Conservation (phyloP, 2,888 invertebrate genomes). For the Drosophila anomalata region DNA sequence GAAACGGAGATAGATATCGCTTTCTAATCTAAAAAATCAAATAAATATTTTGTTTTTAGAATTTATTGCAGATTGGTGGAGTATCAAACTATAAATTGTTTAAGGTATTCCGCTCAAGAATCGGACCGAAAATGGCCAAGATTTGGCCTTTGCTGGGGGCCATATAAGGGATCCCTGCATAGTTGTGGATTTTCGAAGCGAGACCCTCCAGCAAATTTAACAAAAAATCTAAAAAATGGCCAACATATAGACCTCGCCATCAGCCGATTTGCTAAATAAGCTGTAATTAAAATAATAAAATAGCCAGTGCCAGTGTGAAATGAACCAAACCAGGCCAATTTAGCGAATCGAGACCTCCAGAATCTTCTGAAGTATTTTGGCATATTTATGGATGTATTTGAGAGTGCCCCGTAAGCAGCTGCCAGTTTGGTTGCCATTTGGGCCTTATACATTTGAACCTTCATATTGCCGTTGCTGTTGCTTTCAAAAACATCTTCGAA, state of each 20-base stretch:
- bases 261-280: slow-evolving; percentile 18
- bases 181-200: too few species aligned
- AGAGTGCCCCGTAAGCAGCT: slow-evolving; percentile 47
- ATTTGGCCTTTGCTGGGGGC: too few species aligned
- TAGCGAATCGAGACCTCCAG: slow-evolving; percentile 31
- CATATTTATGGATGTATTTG: slow-evolving; percentile 59
- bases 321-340: slow-evolving; percentile 51
- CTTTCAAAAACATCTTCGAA: slow-evolving; percentile 9
- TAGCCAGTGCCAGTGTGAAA: slow-evolving; percentile 19
- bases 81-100: too few species aligned
- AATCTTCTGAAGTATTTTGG: slow-evolving; percentile 50
- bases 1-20: too few species aligned
- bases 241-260: background rate
- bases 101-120: too few species aligned
- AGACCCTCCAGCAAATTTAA: background rate
- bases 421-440: slow-evolving; percentile 15
- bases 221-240: slow-evolving; percentile 15
- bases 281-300: slow-evolving; percentile 46
- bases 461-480: slow-evolving; percentile 2
- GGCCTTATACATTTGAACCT: slow-evolving; percentile 43
- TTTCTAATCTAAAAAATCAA: too few species aligned
- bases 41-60: too few species aligned
- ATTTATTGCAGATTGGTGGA: too few species aligned
- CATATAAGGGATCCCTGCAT: too few species aligned
- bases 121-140: too few species aligned